phyloP scores from a whole-genome alignment of 2,888 invertebrate genomes.

The Drosophila meridionalis region DNA sequence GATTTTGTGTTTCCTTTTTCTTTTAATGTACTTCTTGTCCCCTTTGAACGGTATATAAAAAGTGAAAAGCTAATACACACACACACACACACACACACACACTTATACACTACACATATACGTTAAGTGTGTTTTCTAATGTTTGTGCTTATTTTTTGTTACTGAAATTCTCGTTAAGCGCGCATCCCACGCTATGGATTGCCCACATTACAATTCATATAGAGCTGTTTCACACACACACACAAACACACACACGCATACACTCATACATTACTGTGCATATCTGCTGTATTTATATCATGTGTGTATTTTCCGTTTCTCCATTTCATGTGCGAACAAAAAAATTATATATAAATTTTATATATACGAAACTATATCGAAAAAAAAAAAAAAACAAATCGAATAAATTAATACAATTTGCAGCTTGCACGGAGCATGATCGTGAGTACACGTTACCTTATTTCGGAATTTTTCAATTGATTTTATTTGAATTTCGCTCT shows the following conservation, averaged over 20 bases:
- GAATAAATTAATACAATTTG: slow-evolving; percentile 78
- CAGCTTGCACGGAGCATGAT: slow-evolving; percentile 96
- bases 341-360: slow-evolving; percentile 35
- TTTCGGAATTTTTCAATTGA: slow-evolving; percentile 61
- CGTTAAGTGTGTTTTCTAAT: slow-evolving; percentile 55
- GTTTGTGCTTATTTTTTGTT: slow-evolving; percentile 58
- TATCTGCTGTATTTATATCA: slow-evolving; percentile 71
- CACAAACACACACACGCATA: background rate
- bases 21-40: slow-evolving; percentile 45
- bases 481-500: slow-evolving; percentile 60
- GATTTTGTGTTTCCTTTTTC: slow-evolving; percentile 45
- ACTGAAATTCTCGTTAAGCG: slow-evolving; percentile 36
- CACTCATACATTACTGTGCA: slow-evolving; percentile 40
- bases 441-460: slow-evolving; percentile 89
- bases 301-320: slow-evolving; percentile 72
- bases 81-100: slow-evolving; percentile 23
- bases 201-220: slow-evolving; percentile 28
- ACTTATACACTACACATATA: slow-evolving; percentile 9
- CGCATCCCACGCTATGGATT: slow-evolving; percentile 42
- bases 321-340: slow-evolving; percentile 70
- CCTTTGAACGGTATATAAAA: slow-evolving; percentile 20
- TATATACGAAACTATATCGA: slow-evolving; percentile 27
- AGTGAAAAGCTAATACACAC: background rate
- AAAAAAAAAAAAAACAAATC: slow-evolving; percentile 50
- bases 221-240: slow-evolving; percentile 22